These are phyloP conservation scores for Nautilus pompilius DNA, from an alignment of 1,140 invertebrate species.

Conservation along the genomic window DNA sequence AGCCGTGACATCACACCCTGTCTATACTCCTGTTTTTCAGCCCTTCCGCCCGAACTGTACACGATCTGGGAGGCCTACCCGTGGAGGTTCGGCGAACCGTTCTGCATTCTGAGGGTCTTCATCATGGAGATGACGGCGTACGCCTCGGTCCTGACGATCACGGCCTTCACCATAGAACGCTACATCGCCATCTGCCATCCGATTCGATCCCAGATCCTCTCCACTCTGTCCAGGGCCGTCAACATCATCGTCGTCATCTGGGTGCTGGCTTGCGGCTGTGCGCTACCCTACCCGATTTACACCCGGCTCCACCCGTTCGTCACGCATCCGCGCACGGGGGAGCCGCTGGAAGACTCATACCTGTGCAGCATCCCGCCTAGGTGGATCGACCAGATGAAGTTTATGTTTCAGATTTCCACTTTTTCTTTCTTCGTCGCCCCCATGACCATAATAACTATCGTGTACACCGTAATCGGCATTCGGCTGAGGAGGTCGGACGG, in stretches of 20 bases:
- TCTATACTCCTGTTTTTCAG: too few species aligned
- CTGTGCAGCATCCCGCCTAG: constrained; percentile 47
- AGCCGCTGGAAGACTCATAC: constrained; percentile 37
- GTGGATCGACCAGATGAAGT: constrained; percentile 35
- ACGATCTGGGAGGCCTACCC: constrained; percentile 84
- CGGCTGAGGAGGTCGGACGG: constrained; percentile 44
- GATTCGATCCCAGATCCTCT: constrained; percentile 81
- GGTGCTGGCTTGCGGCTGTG: constrained; percentile 72
- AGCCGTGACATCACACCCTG: too few species aligned
- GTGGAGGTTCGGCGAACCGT: constrained; percentile 80
- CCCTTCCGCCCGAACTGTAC: constrained; percentile 82
- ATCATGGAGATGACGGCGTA: constrained; percentile 88
- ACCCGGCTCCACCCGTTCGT: constrained; percentile 41
- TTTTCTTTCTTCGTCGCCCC: constrained; percentile 56
- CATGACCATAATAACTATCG: constrained; percentile 51
- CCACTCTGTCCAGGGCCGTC: constrained; percentile 74
- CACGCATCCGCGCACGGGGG: constrained; percentile 17
- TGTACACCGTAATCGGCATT: constrained; percentile 54
- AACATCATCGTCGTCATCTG: constrained; percentile 77
- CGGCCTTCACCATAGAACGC: constrained; percentile 89
- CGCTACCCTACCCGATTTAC: constrained; percentile 65
- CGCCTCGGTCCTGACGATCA: constrained; percentile 88
- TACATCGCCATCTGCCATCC: constrained; percentile 94
- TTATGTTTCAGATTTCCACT: constrained; percentile 51
- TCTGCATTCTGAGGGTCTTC: constrained; percentile 80